Conservation (phyloP, 2,113 vertebrate genomes). For the Hypomesus transpacificus region DNA sequence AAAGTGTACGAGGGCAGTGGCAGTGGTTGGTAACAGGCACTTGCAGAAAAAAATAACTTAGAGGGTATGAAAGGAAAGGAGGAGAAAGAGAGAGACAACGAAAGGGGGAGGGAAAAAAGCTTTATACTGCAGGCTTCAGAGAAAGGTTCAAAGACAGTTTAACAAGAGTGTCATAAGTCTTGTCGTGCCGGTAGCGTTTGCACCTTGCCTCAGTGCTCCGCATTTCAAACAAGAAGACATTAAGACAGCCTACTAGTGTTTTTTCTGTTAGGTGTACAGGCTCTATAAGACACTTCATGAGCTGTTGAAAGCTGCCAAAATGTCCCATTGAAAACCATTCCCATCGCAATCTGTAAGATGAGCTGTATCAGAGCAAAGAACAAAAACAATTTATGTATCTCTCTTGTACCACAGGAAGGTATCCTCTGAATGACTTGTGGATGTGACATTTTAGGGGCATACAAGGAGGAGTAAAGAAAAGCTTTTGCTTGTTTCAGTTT, state of each 20-base stretch:
- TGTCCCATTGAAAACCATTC: not conserved
- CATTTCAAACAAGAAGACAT: not conserved
- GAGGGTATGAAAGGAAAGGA: not conserved
- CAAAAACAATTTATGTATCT: not conserved
- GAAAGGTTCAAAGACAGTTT: not conserved
- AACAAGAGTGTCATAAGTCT: conserved; percentile 2
- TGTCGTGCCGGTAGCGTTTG: not conserved
- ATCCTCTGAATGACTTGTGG: too few species aligned
- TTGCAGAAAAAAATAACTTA: too few species aligned
- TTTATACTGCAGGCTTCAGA: conserved; percentile 15
- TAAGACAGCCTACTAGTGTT: not conserved
- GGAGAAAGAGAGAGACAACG: conserved; percentile 9
- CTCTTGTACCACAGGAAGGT: too few species aligned
- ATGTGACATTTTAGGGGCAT: too few species aligned
- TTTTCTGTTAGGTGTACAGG: not conserved
- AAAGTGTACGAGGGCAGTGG: too few species aligned
- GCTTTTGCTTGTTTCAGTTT: too few species aligned
- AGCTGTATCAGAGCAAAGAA: not conserved
- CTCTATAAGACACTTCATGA: not conserved
- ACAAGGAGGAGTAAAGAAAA: too few species aligned
- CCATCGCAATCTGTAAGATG: not conserved
- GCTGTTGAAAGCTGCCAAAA: not conserved
- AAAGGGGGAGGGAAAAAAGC: conserved; percentile 8
- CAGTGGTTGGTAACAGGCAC: too few species aligned
- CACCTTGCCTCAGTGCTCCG: not conserved